Base-by-base conservation (phyloP, 2,797 vertebrate species). In the Anniella stebbinsi region DNA sequence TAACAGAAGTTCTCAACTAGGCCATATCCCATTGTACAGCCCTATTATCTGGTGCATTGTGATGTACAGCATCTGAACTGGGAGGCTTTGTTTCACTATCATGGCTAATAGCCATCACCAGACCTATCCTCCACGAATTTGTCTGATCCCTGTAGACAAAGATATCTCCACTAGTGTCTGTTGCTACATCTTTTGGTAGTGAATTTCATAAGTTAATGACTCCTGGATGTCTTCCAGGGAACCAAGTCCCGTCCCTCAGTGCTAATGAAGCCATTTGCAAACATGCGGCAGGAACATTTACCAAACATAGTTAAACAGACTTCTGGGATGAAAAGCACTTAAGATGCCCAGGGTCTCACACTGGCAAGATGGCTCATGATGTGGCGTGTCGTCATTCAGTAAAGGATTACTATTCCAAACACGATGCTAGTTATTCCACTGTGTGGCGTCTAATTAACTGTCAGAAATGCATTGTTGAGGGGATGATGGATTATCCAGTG, bases 391-490 rank as follows among this genome's bases (percentile, higher is more conserved):
- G 92, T 95, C 60, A 63, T 63, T 95, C 93, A 95, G 94, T 63
- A 80, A 91, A 54, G 78, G 91, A 92, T 95, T 97, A 84, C 94
- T 95, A 98, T 97, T 97, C 97, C 94, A 96, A 97, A 98, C 98
- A 98, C 92, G 87, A 73, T 5, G 6, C 93, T 96, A 94, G 95
- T 97, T 97, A 96, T 97, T 97, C 96, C 95, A 97, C 96, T 96
- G 96, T 89, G 95, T 96, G 96, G 96, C 97, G 97, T 97, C 98
- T 98, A 98, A 98, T 98, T 98, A 98, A 97, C 97, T 98, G 98
- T 98, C 98, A 98, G 96, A 96, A 97, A 97, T 95, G 96, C 96
- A 94, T 96, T 96, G 97, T 97, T 96, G 97, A 97, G 95, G 95
- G 96, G 95, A 98, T 98, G 98, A 98, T 97, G 97, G 98, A 98